Evolutionary conservation across 2,113 vertebrate genomes (phyloP).

Genomic region (Pangasianodon hypophthalmus): DNA sequence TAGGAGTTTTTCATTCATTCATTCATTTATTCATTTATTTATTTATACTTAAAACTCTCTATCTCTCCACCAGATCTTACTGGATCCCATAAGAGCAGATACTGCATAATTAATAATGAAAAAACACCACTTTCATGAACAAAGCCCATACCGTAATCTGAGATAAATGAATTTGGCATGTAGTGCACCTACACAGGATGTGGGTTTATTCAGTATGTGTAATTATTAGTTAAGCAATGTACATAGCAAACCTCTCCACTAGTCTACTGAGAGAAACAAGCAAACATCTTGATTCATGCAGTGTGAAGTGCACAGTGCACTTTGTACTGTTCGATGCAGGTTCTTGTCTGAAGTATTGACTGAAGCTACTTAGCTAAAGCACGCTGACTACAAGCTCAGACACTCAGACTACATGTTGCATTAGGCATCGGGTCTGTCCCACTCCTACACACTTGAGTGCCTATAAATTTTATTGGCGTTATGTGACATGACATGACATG

Average conservation of each 20-base stretch:
- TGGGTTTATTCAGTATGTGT: background rate
- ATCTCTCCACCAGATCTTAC: background rate
- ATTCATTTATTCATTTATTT: background rate
- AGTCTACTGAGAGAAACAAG: background rate
- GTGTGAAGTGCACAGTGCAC: background rate
- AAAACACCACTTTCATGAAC: background rate
- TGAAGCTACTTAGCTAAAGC: slow-evolving; percentile 29
- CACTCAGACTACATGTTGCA: slow-evolving; percentile 15
- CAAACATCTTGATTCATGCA: slow-evolving; percentile 2
- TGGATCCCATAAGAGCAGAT: background rate
- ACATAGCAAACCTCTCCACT: background rate
- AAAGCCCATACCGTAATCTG: background rate
- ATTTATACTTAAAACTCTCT: background rate
- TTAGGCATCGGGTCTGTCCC: background rate
- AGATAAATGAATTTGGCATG: background rate
- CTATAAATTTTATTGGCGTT: background rate
- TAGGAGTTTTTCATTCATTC: background rate
- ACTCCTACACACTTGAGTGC: background rate
- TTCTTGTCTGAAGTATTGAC: slow-evolving; percentile 37
- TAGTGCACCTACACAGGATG: background rate
- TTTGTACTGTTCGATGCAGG: slow-evolving; percentile 14
- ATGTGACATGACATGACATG: background rate
- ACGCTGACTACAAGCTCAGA: slow-evolving; percentile 12
- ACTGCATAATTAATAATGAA: background rate
- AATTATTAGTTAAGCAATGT: background rate